phyloP scores from a whole-genome alignment of 2,797 vertebrate species.

The Falco berigora region DNA sequence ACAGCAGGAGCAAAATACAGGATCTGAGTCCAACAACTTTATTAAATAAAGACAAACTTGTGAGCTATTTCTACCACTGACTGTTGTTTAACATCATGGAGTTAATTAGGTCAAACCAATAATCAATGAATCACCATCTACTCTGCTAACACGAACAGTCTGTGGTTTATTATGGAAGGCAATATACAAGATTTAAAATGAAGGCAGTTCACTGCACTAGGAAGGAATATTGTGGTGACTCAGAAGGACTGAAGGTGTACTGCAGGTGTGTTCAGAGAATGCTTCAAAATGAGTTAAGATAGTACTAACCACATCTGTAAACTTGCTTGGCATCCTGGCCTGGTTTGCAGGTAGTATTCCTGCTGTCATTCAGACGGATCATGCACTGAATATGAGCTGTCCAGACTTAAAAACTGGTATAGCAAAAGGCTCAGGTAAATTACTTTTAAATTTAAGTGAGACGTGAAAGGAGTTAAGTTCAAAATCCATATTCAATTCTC shows the following conservation, averaged over 20 bases:
- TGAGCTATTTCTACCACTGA: not conserved
- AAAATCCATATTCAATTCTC: not conserved
- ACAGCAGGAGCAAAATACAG: not conserved
- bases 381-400: not conserved
- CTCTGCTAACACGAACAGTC: not conserved
- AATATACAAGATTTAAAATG: not conserved
- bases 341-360: not conserved
- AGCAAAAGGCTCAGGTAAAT: not conserved
- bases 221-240: not conserved
- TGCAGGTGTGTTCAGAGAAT: not conserved
- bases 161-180: not conserved
- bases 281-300: not conserved
- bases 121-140: not conserved
- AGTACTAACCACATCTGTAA: not conserved
- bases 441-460: not conserved
- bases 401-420: not conserved
- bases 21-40: not conserved
- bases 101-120: slow-evolving; percentile 52
- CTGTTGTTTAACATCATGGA: not conserved
- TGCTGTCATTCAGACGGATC: not conserved
- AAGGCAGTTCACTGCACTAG: not conserved
- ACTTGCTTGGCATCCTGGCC: not conserved
- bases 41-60: not conserved
- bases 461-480: not conserved
- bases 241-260: not conserved